phyloP scores from a whole-genome alignment of 2,888 invertebrate genomes.

The Drosophila tanythrix region DNA sequence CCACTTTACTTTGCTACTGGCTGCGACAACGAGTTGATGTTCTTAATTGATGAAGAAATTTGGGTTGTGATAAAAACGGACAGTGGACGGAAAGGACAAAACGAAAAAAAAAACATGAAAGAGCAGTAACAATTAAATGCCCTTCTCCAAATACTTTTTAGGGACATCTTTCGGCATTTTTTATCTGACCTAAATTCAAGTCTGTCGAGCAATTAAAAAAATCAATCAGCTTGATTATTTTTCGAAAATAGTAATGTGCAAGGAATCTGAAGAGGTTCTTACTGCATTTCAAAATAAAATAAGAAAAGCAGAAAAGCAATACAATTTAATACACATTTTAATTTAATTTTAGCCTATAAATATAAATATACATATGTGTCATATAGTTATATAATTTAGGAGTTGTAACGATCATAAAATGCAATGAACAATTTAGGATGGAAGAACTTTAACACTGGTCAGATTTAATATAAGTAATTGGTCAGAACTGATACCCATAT shows the following conservation, averaged over 20 bases:
- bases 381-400: not conserved
- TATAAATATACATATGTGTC: not conserved
- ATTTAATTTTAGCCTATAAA: not conserved
- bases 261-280: no score
- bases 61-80: conserved; percentile 66
- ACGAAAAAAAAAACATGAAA: not conserved
- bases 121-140: not conserved
- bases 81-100: not conserved
- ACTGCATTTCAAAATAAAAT: not conserved
- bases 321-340: not conserved
- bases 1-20: conserved; percentile 49
- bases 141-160: not conserved
- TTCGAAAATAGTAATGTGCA: not conserved
- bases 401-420: not conserved
- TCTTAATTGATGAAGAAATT: conserved; percentile 81
- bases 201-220: not conserved
- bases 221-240: not conserved
- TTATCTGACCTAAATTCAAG: not conserved
- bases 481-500: not conserved
- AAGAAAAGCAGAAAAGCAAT: not conserved
- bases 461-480: not conserved
- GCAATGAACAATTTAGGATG: not conserved
- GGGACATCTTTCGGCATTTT: not conserved
- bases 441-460: not conserved
- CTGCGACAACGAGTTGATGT: conserved; percentile 75